Base-by-base conservation (phyloP, 1,140 invertebrate species). In the Drosophila rhopaloa region DNA sequence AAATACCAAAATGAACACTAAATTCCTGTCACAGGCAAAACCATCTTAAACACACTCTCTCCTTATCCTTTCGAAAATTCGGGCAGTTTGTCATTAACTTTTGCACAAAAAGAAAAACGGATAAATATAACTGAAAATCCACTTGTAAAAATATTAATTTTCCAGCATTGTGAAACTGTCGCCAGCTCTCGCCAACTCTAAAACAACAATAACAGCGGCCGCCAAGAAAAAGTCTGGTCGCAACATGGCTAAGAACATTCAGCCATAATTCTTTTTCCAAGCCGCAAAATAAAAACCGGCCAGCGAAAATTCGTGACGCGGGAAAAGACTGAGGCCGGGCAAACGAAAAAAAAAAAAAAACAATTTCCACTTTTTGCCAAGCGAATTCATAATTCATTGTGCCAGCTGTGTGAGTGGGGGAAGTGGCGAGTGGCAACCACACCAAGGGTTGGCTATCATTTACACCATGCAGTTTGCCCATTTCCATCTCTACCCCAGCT, bases 111-210 rank as follows among this genome's bases (percentile, higher is more conserved):
- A 41, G 27, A 58, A 75, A 44, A 76, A 58, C 29, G 37, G 19
- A 67, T 29, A 68, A 67, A 68, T 68, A 67, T 35, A n/a, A 19
- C 56, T 43, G 29, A 54, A 78, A 78, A 78, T 78, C 76, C 76
- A 78, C 76, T 78, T 72, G 75, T 54, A 78, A 50, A 78, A 78
- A 78, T 78, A 78, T 78, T 78, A 78, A 78, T 78, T 78, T 78
- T 78, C 63, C 76, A 60, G 75, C 74, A 67, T 43, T 55, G 72
- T 72, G 54, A 67, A 76, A 78, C 76, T 78, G 76, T 78, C 76
- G 75, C 57, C 75, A 58, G 53, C 29, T 35, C 47, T 68, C 24
- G 72, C 19, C 16, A 27, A 14, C 41, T 53, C 72, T 48, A 37
- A 37, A 24, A 51, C 60, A 66, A 55, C 68, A 61, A 61, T 14